Evolutionary conservation across 2,113 vertebrate species (phyloP).

Genomic region (Xyliphius kryptos): DNA sequence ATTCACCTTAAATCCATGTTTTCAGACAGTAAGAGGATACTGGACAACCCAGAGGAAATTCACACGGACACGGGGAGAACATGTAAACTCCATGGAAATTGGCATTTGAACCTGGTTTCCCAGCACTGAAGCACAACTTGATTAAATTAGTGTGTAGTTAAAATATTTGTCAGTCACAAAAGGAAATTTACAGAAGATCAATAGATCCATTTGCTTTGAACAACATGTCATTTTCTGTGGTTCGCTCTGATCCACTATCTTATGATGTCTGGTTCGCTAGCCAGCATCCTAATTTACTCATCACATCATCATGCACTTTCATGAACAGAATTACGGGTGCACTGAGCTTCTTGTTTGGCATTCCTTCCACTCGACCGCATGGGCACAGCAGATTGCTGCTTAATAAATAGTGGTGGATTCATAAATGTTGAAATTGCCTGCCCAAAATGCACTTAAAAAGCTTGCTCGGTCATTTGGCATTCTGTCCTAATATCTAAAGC

Average conservation of each 20-base stretch:
- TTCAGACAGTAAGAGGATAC: too few species aligned
- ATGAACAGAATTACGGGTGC: constrained; percentile 9
- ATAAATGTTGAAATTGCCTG: not conserved
- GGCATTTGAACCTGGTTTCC: too few species aligned
- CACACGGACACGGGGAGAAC: too few species aligned
- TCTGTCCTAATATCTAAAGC: not conserved
- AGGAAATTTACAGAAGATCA: too few species aligned
- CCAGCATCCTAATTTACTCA: constrained; percentile 18
- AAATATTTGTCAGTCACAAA: too few species aligned
- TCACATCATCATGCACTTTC: constrained; percentile 8
- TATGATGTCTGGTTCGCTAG: not conserved
- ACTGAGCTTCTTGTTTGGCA: constrained; percentile 14
- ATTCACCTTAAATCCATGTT: too few species aligned
- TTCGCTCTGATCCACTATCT: not conserved
- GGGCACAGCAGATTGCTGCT: constrained; percentile 8
- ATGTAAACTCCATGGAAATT: too few species aligned
- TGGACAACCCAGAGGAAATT: too few species aligned
- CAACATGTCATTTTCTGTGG: not conserved
- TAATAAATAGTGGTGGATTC: not conserved
- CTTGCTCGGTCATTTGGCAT: not conserved
- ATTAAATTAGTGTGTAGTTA: too few species aligned
- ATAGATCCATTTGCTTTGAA: too few species aligned
- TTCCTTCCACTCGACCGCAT: not conserved
- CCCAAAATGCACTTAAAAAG: not conserved
- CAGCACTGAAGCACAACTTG: too few species aligned